Base-by-base conservation (phyloP, 2,888 invertebrate genomes). In the Megalurothrips usitatus region DNA sequence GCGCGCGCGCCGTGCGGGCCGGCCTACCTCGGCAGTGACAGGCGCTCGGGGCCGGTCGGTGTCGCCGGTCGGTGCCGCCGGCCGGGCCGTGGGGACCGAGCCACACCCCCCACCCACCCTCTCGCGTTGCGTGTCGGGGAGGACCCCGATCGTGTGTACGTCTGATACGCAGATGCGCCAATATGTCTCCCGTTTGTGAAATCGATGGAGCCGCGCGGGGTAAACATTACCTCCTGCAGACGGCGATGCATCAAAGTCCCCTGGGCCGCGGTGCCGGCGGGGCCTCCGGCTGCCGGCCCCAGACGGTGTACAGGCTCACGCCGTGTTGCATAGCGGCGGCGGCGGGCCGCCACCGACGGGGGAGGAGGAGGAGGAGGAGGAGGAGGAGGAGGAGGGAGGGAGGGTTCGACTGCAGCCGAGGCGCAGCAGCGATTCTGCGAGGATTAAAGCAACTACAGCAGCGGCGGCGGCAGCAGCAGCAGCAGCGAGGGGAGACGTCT, bases 101-200 rank as follows among this genome's bases (percentile, higher is more conserved):
- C n/a, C n/a, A n/a, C n/a, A n/a, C n/a, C n/a, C n/a, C n/a, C n/a
- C n/a, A n/a, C n/a, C n/a, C n/a, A n/a, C n/a, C n/a, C n/a, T n/a
- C n/a, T n/a, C n/a, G n/a, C n/a, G n/a, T n/a, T n/a, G n/a, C n/a
- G n/a, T n/a, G n/a, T n/a, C 34, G 34, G 6, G 34, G 34, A 43
- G 6, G 34, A 43, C 34, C 34, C 3, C 34, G 34, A 43, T 43
- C 34, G 34, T 43, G 34, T 43, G 34, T 43, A 43, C 34, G 34
- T 4, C 34, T 0, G 58, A 11, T 11, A 58, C 58, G 14, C 58
- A 58, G 58, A 58, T 58, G 58, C 58, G 58, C 14, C 58, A 58
- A 58, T 58, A 58, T 58, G 58, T 58, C n/a, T 58, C 58, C n/a
- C 58, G 58, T 58, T 58, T 58, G n/a, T n/a, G 17, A 58, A 58